phyloP scores from a whole-genome alignment of 2,113 vertebrate species.

The Mirza zaza region DNA sequence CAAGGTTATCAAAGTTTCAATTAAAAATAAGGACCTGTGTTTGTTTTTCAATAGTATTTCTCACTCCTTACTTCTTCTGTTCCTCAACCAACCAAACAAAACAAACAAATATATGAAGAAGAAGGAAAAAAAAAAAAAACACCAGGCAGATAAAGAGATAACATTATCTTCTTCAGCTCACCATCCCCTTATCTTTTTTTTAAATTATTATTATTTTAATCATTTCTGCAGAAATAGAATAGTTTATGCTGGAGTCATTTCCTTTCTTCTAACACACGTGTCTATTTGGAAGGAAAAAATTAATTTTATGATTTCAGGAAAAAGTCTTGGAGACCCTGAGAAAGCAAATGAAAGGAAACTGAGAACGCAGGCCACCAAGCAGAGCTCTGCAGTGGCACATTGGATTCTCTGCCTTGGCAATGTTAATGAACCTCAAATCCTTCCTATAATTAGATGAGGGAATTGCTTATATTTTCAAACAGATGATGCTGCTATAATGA shows the following conservation, averaged over 20 bases:
- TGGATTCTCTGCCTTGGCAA: slow-evolving; percentile 95
- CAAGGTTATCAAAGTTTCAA: slow-evolving; percentile 40
- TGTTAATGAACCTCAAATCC: slow-evolving; percentile 99
- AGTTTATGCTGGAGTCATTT: slow-evolving; percentile 90
- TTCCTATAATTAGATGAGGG: slow-evolving; percentile 99
- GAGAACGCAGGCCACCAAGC: slow-evolving; percentile 91
- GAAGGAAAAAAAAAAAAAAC: slow-evolving; percentile 51
- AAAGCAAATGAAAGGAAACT: slow-evolving; percentile 88
- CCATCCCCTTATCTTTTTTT: slow-evolving; percentile 79
- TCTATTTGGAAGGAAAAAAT: slow-evolving; percentile 87
- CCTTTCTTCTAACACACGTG: slow-evolving; percentile 90
- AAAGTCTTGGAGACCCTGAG: slow-evolving; percentile 88
- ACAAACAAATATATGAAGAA: neutral
- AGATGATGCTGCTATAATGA: slow-evolving; percentile 99
- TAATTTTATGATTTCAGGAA: slow-evolving; percentile 88
- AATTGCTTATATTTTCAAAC: slow-evolving; percentile 99
- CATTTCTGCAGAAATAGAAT: slow-evolving; percentile 84
- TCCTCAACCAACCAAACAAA: neutral
- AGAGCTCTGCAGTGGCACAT: slow-evolving; percentile 91
- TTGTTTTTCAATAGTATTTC: slow-evolving; percentile 51
- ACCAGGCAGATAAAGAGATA: slow-evolving; percentile 86
- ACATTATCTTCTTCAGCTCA: slow-evolving; percentile 86
- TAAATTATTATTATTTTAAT: neutral
- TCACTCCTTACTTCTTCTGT: neutral
- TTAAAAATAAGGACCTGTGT: slow-evolving; percentile 65